phyloP scores from a whole-genome alignment of 35 echinoderm and acorn worm species.

The Heliocidaris tuberculata region DNA sequence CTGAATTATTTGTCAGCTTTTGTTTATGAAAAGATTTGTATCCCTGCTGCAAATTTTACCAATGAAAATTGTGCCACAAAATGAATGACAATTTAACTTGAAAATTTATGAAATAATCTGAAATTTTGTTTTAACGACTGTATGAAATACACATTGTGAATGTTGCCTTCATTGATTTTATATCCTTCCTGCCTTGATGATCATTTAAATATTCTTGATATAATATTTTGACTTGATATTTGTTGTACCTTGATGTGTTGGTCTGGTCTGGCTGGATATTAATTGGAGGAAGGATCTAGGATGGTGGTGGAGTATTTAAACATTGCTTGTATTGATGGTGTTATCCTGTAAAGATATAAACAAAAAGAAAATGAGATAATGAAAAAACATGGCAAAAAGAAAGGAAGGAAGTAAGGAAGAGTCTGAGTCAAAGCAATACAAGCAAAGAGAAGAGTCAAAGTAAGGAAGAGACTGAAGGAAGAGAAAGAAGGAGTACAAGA shows the following conservation, averaged over 20 bases:
- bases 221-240: neutral
- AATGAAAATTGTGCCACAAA: neutral
- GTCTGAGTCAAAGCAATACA: too few relatives aligned
- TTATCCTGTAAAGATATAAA: neutral
- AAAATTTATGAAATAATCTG: neutral
- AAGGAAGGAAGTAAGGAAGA: conserved; percentile 8
- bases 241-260: neutral
- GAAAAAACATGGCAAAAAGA: neutral
- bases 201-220: neutral
- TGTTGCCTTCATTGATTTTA: neutral
- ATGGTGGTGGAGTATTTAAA: neutral
- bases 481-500: neutral
- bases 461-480: neutral
- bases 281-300: neutral
- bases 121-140: neutral
- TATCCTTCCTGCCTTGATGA: neutral
- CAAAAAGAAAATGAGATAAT: neutral
- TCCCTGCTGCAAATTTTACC: neutral
- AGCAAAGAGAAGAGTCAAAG: neutral
- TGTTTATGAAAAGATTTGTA: too few relatives aligned
- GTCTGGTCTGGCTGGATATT: neutral
- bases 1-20: neutral
- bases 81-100: neutral
- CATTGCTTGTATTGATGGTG: conserved; percentile 11
- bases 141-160: neutral